These are phyloP conservation scores for Merops nubicus DNA, from an alignment of 2,113 vertebrate species.

Conservation along the genomic window DNA sequence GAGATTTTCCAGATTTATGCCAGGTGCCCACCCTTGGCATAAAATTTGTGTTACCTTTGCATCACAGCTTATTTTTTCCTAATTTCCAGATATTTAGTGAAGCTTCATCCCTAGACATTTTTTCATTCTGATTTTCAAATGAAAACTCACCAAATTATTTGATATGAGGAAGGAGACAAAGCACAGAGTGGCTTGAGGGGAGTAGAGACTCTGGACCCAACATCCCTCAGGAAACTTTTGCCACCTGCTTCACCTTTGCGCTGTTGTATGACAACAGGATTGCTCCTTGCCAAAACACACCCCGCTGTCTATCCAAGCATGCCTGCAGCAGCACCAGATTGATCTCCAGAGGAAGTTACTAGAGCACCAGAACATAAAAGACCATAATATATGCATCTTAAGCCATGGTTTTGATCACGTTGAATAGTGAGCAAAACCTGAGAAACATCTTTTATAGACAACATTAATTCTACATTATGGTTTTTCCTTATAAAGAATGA, in stretches of 20 bases:
- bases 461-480: neutral
- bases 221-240: neutral
- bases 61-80: neutral
- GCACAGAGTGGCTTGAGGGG: neutral
- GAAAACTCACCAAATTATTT: neutral
- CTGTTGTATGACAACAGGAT: neutral
- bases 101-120: neutral
- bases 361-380: neutral
- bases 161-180: neutral
- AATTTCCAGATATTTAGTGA: neutral
- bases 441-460: neutral
- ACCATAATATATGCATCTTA: neutral
- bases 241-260: neutral
- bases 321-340: neutral
- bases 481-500: neutral
- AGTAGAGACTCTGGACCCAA: neutral
- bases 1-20: neutral
- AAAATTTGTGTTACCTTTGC: neutral
- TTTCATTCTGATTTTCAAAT: neutral
- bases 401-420: neutral
- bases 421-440: neutral
- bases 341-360: neutral
- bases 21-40: neutral
- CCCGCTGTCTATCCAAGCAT: neutral
- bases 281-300: neutral